Percentiles rank a stretch among this genome's conserved stretches.
phyloP scores from a whole-genome alignment of 2,888 invertebrate genomes.

The Uloborus plumipes region DNA sequence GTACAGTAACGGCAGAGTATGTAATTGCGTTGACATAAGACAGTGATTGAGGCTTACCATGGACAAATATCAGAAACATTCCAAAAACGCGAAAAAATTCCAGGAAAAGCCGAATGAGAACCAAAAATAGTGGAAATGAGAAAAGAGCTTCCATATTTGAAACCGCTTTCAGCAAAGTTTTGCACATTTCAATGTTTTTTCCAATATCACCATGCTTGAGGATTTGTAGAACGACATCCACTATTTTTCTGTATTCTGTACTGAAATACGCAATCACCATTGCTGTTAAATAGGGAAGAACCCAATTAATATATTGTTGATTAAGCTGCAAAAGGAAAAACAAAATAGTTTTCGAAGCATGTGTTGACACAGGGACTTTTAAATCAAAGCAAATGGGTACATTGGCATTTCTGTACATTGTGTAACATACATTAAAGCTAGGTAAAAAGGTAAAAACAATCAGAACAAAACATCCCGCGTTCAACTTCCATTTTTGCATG shows the following conservation, averaged over 20 bases:
- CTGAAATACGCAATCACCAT: slow-evolving; percentile 20
- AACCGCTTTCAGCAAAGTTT: slow-evolving; percentile 5
- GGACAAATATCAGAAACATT: slow-evolving; percentile 33
- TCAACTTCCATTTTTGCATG: neutral
- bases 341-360: neutral
- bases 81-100: slow-evolving; percentile 46
- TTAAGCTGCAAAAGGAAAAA: slow-evolving; percentile 28
- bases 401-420: neutral
- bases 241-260: neutral
- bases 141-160: slow-evolving; percentile 14
- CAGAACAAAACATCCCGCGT: neutral
- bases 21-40: slow-evolving; percentile 29
- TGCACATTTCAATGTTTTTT: neutral
- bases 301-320: slow-evolving; percentile 40
- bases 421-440: slow-evolving; percentile 11
- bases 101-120: slow-evolving; percentile 34
- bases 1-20: slow-evolving; percentile 18
- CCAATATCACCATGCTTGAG: neutral
- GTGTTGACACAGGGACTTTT: slow-evolving; percentile 8
- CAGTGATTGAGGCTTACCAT: slow-evolving; percentile 33
- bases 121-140: slow-evolving; percentile 20
- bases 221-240: neutral
- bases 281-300: slow-evolving; percentile 11
- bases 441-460: slow-evolving; percentile 15
- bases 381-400: slow-evolving; percentile 15